A percentile compares a stretch with the other conserved stretches of the same genome.
Evolutionary conservation across 2,888 invertebrate genomes (phyloP).

Genomic region (Philopedon plagiatum): DNA sequence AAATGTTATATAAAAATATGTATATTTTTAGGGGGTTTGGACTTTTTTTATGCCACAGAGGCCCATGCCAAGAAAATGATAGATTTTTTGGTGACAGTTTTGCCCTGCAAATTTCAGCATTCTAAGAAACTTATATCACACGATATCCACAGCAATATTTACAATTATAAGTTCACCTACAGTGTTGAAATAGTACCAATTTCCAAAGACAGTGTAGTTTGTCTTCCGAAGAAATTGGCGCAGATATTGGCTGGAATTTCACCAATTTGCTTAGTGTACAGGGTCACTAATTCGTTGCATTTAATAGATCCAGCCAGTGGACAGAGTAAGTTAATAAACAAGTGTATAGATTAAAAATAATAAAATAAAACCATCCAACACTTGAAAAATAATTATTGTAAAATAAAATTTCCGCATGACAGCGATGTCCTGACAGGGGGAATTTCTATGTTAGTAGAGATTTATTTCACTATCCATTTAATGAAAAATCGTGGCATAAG

Average conservation of each 20-base stretch:
- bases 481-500: too few relatives aligned
- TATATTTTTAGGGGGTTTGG: constrained; percentile 77
- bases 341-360: too few relatives aligned
- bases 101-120: constrained; percentile 90
- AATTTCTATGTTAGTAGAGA: too few relatives aligned
- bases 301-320: constrained; percentile 92
- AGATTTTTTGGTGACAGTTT: constrained; percentile 89
- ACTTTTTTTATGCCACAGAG: constrained; percentile 94
- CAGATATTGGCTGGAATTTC: constrained; percentile 91
- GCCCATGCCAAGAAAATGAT: constrained; percentile 95
- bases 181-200: constrained; percentile 96
- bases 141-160: constrained; percentile 96
- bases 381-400: too few relatives aligned
- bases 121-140: constrained; percentile 97
- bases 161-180: constrained; percentile 96
- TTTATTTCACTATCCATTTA: too few relatives aligned
- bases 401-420: too few relatives aligned
- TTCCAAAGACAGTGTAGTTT: constrained; percentile 94
- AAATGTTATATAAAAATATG: neutral
- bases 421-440: too few relatives aligned
- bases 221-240: constrained; percentile 88
- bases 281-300: constrained; percentile 92
- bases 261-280: constrained; percentile 88
- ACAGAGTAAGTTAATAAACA: constrained; percentile 85
- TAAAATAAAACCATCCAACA: too few relatives aligned